Percentiles rank a stretch among this genome's conserved stretches.
These are phyloP conservation scores for Drosophila rufa DNA, from an alignment of 1,140 invertebrate genomes.

Conservation along the genomic window DNA sequence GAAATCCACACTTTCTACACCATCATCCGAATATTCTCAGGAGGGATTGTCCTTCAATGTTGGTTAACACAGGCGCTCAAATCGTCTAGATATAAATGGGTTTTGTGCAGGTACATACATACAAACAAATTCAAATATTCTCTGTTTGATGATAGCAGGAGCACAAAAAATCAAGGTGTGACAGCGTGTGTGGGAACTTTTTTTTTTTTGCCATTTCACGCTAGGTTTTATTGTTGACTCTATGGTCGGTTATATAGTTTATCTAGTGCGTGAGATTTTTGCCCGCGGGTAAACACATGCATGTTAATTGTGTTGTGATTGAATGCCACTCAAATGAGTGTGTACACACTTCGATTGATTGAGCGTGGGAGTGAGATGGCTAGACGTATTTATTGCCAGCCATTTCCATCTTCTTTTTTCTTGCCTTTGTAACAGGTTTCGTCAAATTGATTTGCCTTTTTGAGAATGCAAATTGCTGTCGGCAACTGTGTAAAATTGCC, in stretches of 20 bases:
- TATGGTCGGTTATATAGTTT: conserved; percentile 47
- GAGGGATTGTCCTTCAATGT: conserved; percentile 9
- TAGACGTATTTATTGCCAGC: conserved; percentile 31
- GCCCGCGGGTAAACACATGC: conserved; percentile 24
- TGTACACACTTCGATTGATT: conserved; percentile 36
- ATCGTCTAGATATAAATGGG: conserved; percentile 10
- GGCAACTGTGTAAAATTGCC: conserved; percentile 41
- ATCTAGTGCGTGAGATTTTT: conserved; percentile 48
- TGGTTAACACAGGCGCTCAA: conserved; percentile 2
- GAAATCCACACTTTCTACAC: background rate
- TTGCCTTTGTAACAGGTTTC: conserved; percentile 59
- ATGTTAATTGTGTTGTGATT: conserved; percentile 79
- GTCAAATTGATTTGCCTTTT: conserved; percentile 26
- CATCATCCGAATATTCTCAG: conserved; percentile 2
- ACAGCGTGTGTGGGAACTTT: conserved; percentile 22
- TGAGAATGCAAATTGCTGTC: conserved; percentile 51
- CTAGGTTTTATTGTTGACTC: conserved; percentile 28
- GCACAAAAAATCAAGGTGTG: conserved; percentile 26
- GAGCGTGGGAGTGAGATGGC: conserved; percentile 27
- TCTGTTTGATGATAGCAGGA: background rate
- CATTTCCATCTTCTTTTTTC: background rate
- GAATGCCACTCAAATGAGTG: conserved; percentile 67
- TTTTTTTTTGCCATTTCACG: conserved; percentile 20
- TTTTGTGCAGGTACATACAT: conserved; percentile 2
- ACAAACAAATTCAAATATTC: background rate